Conservation (phyloP, 2,113 vertebrate species). For the Capricornis sumatraensis region DNA sequence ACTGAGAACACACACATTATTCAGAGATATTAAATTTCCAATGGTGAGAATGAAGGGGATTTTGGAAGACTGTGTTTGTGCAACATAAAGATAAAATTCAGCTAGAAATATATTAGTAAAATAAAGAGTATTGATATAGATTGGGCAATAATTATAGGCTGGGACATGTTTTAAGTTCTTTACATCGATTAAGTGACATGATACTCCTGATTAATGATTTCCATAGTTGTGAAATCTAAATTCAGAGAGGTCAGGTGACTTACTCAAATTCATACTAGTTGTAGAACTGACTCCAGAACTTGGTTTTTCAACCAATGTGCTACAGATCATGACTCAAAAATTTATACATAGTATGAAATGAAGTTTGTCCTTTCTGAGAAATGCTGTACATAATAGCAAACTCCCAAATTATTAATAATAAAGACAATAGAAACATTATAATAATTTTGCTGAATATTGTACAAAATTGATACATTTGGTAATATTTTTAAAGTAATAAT, state of each 20-base stretch:
- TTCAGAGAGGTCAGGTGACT: background rate
- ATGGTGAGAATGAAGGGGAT: background rate
- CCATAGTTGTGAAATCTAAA: background rate
- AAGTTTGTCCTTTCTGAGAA: background rate
- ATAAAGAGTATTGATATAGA: background rate
- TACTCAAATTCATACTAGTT: background rate
- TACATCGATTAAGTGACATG: background rate
- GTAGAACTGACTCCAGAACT: background rate
- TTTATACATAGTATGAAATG: background rate
- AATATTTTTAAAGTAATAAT: background rate
- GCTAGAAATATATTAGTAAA: background rate
- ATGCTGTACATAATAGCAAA: background rate
- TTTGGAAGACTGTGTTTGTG: background rate
- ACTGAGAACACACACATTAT: background rate
- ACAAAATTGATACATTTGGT: background rate
- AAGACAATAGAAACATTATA: background rate
- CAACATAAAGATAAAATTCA: background rate
- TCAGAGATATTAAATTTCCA: background rate
- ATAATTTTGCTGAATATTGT: background rate
- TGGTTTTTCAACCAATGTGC: background rate
- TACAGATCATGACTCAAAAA: background rate
- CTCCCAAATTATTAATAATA: background rate
- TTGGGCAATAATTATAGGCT: background rate
- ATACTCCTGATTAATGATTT: background rate
- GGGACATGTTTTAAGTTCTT: background rate